These are phyloP conservation scores for Lithodes maja DNA, from an alignment of 2,888 invertebrate genomes.

Conservation along the genomic window DNA sequence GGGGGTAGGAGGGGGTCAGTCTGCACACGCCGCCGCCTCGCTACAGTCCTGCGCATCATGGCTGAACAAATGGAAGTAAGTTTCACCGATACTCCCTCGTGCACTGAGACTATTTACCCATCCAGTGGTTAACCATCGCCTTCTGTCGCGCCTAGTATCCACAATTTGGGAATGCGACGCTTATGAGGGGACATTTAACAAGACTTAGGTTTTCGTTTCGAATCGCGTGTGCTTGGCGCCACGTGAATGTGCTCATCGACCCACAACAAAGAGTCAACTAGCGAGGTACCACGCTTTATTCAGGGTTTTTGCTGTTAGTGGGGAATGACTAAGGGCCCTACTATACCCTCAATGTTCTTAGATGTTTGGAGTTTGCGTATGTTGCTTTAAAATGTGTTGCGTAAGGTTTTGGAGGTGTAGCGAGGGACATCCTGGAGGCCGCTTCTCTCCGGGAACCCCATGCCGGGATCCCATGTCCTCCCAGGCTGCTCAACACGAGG, in stretches of 20 bases:
- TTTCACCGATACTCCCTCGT: not conserved
- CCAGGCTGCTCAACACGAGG: no score
- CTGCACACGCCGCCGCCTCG: conserved; percentile 27
- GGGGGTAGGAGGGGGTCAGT: conserved; percentile 1
- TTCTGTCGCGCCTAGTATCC: not conserved
- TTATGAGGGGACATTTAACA: not conserved
- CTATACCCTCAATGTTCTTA: no score
- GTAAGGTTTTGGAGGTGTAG: no score
- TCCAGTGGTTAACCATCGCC: not conserved
- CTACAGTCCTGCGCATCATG: conserved; percentile 56
- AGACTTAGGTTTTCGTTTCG: not conserved
- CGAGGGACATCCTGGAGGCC: no score
- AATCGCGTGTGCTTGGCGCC: conserved; percentile 47
- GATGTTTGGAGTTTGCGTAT: no score
- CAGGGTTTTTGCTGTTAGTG: not conserved
- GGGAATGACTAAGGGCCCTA: not conserved
- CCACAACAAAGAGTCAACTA: conserved; percentile 48
- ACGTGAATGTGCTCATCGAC: conserved; percentile 58
- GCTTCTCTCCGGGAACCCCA: no score
- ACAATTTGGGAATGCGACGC: not conserved
- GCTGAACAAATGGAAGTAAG: conserved; percentile 62
- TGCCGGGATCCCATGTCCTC: no score
- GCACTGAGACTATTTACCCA: not conserved
- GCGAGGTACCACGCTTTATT: not conserved
- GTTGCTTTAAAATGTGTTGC: no score